These are phyloP conservation scores for Nomada lathburiana DNA, from an alignment of 2,888 invertebrate genomes.

Conservation along the genomic window DNA sequence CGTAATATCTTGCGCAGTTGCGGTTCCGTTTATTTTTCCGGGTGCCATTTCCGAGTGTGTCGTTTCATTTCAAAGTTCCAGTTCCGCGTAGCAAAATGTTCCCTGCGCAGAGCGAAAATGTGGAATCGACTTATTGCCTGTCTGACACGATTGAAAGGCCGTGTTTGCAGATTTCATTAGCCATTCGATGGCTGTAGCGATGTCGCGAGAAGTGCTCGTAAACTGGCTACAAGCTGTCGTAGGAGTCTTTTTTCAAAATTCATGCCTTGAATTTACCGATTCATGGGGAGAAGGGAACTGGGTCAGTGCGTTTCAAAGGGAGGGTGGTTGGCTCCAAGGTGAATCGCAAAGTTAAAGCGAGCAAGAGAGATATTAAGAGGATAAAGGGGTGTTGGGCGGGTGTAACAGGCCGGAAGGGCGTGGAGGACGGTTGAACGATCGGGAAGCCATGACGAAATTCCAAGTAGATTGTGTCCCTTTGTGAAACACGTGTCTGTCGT, in stretches of 20 bases:
- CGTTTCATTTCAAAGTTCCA: too few relatives aligned
- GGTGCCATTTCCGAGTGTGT: neutral
- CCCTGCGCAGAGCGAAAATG: neutral
- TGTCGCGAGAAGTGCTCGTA: constrained; percentile 40
- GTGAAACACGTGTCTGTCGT: constrained; percentile 40
- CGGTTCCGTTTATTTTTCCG: neutral
- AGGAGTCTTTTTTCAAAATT: constrained; percentile 63
- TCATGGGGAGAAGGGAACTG: constrained; percentile 59
- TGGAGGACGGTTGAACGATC: constrained; percentile 55
- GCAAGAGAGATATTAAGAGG: constrained; percentile 41
- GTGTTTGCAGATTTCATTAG: constrained; percentile 4
- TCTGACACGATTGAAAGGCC: neutral
- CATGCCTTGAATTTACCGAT: constrained; percentile 59
- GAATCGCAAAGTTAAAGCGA: constrained; percentile 62
- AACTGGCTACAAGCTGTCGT: constrained; percentile 53
- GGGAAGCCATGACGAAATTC: constrained; percentile 57
- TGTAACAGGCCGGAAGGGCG: constrained; percentile 50
- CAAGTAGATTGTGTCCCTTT: constrained; percentile 58
- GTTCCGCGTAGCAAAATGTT: too few relatives aligned
- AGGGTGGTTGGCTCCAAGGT: constrained; percentile 56
- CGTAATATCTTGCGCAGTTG: neutral
- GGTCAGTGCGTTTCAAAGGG: constrained; percentile 68
- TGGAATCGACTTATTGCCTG: neutral
- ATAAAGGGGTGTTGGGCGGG: constrained; percentile 24
- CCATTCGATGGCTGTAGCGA: constrained; percentile 15